phyloP scores from a whole-genome alignment of 2,113 vertebrate species.

The Pseudorectes ferrugineus region DNA sequence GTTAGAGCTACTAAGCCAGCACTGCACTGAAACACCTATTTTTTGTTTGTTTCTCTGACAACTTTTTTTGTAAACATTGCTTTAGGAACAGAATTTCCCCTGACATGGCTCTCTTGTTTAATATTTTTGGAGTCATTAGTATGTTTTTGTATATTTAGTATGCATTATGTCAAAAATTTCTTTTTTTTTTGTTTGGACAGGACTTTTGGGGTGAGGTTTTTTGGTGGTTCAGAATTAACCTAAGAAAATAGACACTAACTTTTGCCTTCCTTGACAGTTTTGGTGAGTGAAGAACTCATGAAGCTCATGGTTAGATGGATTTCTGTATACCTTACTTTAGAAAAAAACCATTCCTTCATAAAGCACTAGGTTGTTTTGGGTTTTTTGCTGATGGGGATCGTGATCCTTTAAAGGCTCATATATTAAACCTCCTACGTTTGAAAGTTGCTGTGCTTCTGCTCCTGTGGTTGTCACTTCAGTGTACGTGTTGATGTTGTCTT shows the following conservation, averaged over 20 bases:
- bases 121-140: background rate
- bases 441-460: background rate
- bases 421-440: background rate
- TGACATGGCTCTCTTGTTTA: background rate
- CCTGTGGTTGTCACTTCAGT: background rate
- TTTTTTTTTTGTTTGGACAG: background rate
- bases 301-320: background rate
- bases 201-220: background rate
- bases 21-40: background rate
- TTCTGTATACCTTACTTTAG: background rate
- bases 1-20: background rate
- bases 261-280: background rate
- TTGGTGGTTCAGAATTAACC: background rate
- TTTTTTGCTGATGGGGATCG: background rate
- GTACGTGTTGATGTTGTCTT: background rate
- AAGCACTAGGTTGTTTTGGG: background rate
- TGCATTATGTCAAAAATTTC: background rate
- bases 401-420: background rate
- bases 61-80: background rate
- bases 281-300: background rate
- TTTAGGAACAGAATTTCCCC: background rate
- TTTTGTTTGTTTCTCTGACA: background rate
- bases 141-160: background rate
- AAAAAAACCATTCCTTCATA: background rate
- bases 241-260: background rate